Evolutionary conservation across 2,888 invertebrate species (phyloP).

Genomic region (Ecdyonurus torrentis): DNA sequence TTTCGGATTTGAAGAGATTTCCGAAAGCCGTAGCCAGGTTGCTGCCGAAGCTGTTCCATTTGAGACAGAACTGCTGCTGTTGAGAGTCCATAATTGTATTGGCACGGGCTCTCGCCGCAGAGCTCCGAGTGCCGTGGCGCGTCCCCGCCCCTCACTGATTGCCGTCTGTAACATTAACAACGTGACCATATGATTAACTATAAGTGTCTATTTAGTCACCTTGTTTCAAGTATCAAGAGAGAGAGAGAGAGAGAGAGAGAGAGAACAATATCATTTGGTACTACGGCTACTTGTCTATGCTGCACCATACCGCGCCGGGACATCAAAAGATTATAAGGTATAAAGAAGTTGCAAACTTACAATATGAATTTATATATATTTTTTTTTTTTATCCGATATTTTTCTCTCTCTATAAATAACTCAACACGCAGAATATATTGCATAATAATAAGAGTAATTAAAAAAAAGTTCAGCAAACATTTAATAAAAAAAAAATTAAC

Average conservation of each 20-base stretch:
- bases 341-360: too few relatives aligned
- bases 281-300: too few relatives aligned
- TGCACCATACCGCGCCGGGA: too few relatives aligned
- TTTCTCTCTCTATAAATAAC: too few relatives aligned
- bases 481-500: too few relatives aligned
- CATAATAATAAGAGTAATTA: too few relatives aligned
- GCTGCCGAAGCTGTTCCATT: constrained; percentile 92
- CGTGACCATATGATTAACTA: neutral
- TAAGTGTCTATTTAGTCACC: too few relatives aligned
- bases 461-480: too few relatives aligned
- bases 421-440: too few relatives aligned
- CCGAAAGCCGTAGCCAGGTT: constrained; percentile 85
- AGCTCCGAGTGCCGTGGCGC: constrained; percentile 26
- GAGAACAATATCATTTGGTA: neutral
- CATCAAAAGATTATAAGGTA: too few relatives aligned
- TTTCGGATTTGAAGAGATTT: constrained; percentile 84
- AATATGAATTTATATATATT: too few relatives aligned
- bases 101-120: constrained; percentile 30
- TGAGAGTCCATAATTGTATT: constrained; percentile 63
- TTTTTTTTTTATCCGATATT: too few relatives aligned
- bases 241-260: neutral
- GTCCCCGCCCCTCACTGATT: neutral
- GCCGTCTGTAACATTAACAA: neutral
- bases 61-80: constrained; percentile 87
- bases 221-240: neutral